Evolutionary conservation across 2,888 invertebrate species (phyloP).

Genomic region (Spilosoma lubricipeda): DNA sequence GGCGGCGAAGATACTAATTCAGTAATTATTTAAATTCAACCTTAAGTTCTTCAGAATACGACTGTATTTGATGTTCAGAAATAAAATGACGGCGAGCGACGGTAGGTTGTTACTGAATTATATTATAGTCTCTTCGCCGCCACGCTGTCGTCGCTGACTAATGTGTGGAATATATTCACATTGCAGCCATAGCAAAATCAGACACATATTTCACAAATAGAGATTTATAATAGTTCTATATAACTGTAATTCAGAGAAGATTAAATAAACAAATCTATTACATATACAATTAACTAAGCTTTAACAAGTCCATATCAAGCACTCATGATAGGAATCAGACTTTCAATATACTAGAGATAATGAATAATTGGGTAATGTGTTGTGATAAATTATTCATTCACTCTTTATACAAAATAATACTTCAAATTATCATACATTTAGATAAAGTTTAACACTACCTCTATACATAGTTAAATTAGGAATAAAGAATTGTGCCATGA

Average conservation of each 20-base stretch:
- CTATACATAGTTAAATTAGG: neutral
- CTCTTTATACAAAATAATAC: conserved; percentile 32
- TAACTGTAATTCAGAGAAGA: neutral
- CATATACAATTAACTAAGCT: neutral
- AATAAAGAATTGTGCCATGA: conserved; percentile 11
- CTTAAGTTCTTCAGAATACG: too few relatives aligned
- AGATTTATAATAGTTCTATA: neutral
- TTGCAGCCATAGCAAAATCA: neutral
- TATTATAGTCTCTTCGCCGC: too few relatives aligned
- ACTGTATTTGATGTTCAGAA: too few relatives aligned
- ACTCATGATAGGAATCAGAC: conserved; percentile 29
- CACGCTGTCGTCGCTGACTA: too few relatives aligned
- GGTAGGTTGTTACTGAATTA: too few relatives aligned
- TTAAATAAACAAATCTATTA: neutral
- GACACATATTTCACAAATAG: conserved; percentile 2
- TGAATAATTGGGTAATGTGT: conserved; percentile 10
- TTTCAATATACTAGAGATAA: conserved; percentile 9
- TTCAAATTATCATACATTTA: conserved; percentile 37
- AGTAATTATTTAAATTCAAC: too few relatives aligned
- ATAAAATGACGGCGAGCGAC: too few relatives aligned
- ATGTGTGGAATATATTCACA: neutral
- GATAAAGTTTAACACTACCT: conserved; percentile 2
- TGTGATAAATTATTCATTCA: conserved; percentile 23
- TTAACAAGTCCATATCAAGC: conserved; percentile 27
- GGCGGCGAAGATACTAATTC: too few relatives aligned